Conservation (phyloP, 2,797 vertebrate species). For the Nannoperca australis region DNA sequence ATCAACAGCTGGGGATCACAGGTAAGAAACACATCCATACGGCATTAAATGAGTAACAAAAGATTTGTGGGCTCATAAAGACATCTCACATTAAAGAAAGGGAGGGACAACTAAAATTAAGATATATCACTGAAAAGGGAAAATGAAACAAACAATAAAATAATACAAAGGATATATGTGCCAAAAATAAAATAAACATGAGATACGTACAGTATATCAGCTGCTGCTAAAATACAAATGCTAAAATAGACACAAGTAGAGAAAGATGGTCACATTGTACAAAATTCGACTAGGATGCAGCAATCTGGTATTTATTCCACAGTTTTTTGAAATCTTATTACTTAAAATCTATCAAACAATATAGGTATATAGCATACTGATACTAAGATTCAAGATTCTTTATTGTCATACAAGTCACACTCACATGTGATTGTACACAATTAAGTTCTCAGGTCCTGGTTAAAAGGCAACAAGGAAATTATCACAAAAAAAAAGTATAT, state of each 20-base stretch:
- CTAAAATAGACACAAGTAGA: not conserved
- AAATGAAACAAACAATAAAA: not conserved
- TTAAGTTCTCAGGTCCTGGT: too few relatives aligned
- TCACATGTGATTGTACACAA: too few relatives aligned
- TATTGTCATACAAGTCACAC: too few relatives aligned
- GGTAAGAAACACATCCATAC: not conserved
- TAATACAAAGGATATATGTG: not conserved
- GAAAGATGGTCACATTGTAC: not conserved
- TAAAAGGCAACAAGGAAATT: too few relatives aligned
- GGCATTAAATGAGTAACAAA: too few relatives aligned
- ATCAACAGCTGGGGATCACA: not conserved
- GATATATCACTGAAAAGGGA: not conserved
- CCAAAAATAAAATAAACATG: not conserved
- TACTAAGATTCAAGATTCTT: too few relatives aligned
- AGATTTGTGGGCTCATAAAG: not conserved
- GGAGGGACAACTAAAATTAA: not conserved
- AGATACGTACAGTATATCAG: not conserved
- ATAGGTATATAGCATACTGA: too few relatives aligned
- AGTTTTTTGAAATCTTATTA: conserved; percentile 1
- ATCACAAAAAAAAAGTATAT: too few relatives aligned
- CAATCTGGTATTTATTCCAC: not conserved
- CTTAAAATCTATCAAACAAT: not conserved
- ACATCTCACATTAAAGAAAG: not conserved
- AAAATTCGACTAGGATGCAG: not conserved
- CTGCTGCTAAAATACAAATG: not conserved